Conservation (phyloP, 2,888 invertebrate species). For the Eristalis pertinax region DNA sequence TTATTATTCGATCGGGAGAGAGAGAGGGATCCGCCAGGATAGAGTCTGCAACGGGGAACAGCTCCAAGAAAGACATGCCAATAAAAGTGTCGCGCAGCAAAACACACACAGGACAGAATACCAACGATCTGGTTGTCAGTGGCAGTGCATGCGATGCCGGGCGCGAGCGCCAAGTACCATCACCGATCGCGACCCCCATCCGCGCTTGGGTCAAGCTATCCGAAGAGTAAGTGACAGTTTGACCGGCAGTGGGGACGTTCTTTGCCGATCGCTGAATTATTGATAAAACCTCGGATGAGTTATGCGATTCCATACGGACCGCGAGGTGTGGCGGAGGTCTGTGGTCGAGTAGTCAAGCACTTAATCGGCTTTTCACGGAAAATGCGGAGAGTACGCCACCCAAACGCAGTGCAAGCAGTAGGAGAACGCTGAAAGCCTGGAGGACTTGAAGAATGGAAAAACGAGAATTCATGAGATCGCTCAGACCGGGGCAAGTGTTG, state of each 20-base stretch:
- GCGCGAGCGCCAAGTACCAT: constrained; percentile 4
- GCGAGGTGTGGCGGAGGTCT: constrained; percentile 45
- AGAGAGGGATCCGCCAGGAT: background rate
- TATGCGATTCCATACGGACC: constrained; percentile 47
- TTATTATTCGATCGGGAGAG: constrained; percentile 51
- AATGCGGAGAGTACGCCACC: constrained; percentile 55
- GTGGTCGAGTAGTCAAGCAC: constrained; percentile 44
- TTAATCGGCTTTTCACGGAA: constrained; percentile 64
- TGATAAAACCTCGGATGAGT: constrained; percentile 71
- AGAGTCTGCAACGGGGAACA: constrained; percentile 14
- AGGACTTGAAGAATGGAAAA: constrained; percentile 14
- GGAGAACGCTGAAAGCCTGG: constrained; percentile 55
- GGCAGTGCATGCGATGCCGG: constrained; percentile 10
- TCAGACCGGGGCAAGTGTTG: constrained; percentile 39
- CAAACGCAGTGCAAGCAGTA: constrained; percentile 1
- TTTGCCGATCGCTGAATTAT: constrained; percentile 72
- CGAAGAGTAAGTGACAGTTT: constrained; percentile 24
- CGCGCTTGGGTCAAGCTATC: constrained; percentile 46
- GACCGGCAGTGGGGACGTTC: background rate
- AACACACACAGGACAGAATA: constrained; percentile 22
- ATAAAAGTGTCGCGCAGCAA: constrained; percentile 60
- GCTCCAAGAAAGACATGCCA: constrained; percentile 52
- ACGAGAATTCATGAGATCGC: constrained; percentile 31
- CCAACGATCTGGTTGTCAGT: background rate
- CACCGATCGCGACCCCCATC: constrained; percentile 61